phyloP scores from a whole-genome alignment of 2,797 vertebrate species.

The Melopsittacus undulatus region DNA sequence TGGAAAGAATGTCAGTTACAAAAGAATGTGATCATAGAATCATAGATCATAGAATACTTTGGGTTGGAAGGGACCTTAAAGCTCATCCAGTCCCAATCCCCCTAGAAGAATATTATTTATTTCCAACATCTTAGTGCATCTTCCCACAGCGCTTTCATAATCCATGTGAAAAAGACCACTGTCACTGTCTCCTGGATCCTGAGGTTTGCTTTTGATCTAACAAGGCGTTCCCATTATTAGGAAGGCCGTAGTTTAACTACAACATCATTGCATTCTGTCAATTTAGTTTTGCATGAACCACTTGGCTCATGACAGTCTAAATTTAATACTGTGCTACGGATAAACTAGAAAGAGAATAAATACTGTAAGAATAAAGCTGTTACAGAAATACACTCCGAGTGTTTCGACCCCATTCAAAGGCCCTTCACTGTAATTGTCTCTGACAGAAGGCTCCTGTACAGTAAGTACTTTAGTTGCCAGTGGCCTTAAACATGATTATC shows the following conservation, averaged over 20 bases:
- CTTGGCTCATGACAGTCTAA: neutral
- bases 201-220: neutral
- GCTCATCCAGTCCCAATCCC: neutral
- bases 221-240: neutral
- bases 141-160: neutral
- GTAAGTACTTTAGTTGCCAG: slow-evolving; percentile 29
- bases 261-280: slow-evolving; percentile 5
- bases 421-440: slow-evolving; percentile 34
- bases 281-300: slow-evolving; percentile 41
- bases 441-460: slow-evolving; percentile 52
- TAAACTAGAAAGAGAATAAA: slow-evolving; percentile 54
- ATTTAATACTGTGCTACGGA: slow-evolving; percentile 19
- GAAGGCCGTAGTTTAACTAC: neutral
- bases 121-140: neutral
- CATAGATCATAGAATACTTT: neutral
- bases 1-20: neutral
- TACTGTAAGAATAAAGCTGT: slow-evolving; percentile 51
- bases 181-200: neutral
- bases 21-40: neutral
- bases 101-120: neutral
- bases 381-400: neutral
- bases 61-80: neutral
- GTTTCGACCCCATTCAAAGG: slow-evolving; percentile 30
- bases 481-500: slow-evolving; percentile 46
- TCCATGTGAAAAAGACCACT: neutral